Evolutionary conservation across 1,140 invertebrate species (phyloP).

Genomic region (Drosophila parvula): DNA sequence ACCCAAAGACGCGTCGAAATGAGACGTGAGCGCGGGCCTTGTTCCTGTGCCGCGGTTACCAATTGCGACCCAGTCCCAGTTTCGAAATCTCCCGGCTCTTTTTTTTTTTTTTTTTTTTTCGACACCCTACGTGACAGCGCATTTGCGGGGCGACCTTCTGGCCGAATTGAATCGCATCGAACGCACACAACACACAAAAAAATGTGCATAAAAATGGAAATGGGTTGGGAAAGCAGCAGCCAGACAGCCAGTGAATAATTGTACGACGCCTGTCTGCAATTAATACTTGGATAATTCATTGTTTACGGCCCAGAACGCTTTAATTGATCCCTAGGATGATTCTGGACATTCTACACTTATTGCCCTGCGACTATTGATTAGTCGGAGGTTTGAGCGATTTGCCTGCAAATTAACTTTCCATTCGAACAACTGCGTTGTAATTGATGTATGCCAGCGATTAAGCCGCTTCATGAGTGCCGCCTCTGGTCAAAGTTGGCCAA

Average conservation of each 20-base stretch:
- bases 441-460: conserved; percentile 47
- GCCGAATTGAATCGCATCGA: conserved; percentile 5
- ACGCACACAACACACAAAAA: not conserved
- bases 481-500: conserved; percentile 25
- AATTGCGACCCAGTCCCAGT: conserved; percentile 76
- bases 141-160: conserved; percentile 54
- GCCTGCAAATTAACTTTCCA: conserved; percentile 17
- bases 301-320: not conserved
- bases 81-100: conserved; percentile 57
- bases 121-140: conserved; percentile 63
- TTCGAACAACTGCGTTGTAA: conserved; percentile 16
- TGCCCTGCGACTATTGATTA: conserved; percentile 8
- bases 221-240: conserved; percentile 21
- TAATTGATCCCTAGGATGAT: conserved; percentile 12
- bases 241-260: not conserved
- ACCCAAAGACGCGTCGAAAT: conserved; percentile 43
- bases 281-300: conserved; percentile 15
- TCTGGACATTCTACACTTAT: conserved; percentile 4
- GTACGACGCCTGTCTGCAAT: conserved; percentile 22
- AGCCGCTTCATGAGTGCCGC: conserved; percentile 36
- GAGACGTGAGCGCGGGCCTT: conserved; percentile 61
- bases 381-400: conserved; percentile 10
- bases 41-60: conserved; percentile 70
- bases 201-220: conserved; percentile 28
- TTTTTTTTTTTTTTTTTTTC: conserved; percentile 37